Evolutionary conservation across 2,888 invertebrate species (phyloP).

Genomic region (Ectobius pallidus): DNA sequence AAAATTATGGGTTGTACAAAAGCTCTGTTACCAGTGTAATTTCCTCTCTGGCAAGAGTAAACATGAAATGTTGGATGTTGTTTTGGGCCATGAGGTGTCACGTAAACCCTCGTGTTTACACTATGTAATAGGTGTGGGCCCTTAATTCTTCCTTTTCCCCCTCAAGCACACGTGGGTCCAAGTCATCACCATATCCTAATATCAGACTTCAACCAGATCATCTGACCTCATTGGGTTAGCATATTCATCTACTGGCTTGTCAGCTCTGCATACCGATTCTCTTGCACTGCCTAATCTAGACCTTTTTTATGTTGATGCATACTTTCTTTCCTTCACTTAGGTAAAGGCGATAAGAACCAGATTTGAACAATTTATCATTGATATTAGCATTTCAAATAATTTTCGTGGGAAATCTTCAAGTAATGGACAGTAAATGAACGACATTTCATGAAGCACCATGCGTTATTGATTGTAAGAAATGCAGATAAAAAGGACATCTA

Average conservation of each 20-base stretch:
- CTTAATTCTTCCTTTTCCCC: constrained; percentile 7
- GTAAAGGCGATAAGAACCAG: no score
- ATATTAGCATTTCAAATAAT: no score
- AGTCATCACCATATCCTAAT: neutral
- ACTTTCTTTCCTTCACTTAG: no score
- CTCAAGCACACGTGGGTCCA: neutral
- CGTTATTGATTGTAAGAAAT: no score
- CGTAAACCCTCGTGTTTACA: constrained; percentile 39
- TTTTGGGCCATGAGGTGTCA: constrained; percentile 29
- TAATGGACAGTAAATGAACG: no score
- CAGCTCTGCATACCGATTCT: neutral
- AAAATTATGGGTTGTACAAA: constrained; percentile 12
- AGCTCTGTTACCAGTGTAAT: constrained; percentile 7
- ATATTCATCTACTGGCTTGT: neutral
- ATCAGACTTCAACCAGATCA: neutral
- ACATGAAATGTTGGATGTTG: constrained; percentile 27
- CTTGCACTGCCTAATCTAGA: constrained; percentile 10
- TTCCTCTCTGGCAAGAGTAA: constrained; percentile 5
- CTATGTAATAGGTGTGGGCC: constrained; percentile 19
- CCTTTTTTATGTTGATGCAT: neutral
- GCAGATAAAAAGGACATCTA: no score
- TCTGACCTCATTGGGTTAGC: neutral
- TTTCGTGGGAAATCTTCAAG: no score
- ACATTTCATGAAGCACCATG: no score
- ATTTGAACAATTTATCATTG: no score